These are phyloP conservation scores for Cotesia typhae DNA, from an alignment of 1,140 invertebrate genomes.

Conservation along the genomic window DNA sequence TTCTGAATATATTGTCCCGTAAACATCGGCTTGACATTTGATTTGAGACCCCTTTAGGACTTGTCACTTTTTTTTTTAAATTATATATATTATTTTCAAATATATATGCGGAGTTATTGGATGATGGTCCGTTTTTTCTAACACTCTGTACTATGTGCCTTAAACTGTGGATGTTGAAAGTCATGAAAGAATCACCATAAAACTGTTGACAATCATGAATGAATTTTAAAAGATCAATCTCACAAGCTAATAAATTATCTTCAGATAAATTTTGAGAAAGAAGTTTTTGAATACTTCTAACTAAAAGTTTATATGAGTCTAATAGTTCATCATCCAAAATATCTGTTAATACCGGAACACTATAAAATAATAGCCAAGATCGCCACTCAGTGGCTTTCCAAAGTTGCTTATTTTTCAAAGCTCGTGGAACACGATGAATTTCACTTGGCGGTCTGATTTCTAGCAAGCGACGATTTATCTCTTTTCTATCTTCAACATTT, in stretches of 20 bases:
- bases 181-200: slow-evolving; percentile 32
- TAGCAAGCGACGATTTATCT: slow-evolving; percentile 27
- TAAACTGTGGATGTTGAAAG: slow-evolving; percentile 40
- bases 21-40: slow-evolving; percentile 24
- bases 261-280: slow-evolving; percentile 37
- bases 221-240: slow-evolving; percentile 37
- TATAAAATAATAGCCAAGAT: slow-evolving; percentile 37
- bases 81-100: slow-evolving; percentile 38
- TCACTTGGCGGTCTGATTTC: slow-evolving; percentile 32
- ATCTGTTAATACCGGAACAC: slow-evolving; percentile 31
- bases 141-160: slow-evolving; percentile 37
- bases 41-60: slow-evolving; percentile 18
- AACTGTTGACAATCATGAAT: slow-evolving; percentile 34
- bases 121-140: slow-evolving; percentile 34
- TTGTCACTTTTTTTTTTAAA: slow-evolving; percentile 28
- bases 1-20: slow-evolving; percentile 2
- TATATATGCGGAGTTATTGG: slow-evolving; percentile 37
- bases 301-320: slow-evolving; percentile 34
- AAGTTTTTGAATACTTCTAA: slow-evolving; percentile 37
- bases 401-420: slow-evolving; percentile 2
- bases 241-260: slow-evolving; percentile 37
- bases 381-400: slow-evolving; percentile 38
- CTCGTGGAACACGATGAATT: slow-evolving; percentile 34
- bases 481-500: neutral
- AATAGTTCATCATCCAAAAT: slow-evolving; percentile 32